Evolutionary conservation across 2,797 vertebrate species (phyloP), one percentile per base, ranked within the genome.

Genomic region (Coccyzus lansbergi): DNA sequence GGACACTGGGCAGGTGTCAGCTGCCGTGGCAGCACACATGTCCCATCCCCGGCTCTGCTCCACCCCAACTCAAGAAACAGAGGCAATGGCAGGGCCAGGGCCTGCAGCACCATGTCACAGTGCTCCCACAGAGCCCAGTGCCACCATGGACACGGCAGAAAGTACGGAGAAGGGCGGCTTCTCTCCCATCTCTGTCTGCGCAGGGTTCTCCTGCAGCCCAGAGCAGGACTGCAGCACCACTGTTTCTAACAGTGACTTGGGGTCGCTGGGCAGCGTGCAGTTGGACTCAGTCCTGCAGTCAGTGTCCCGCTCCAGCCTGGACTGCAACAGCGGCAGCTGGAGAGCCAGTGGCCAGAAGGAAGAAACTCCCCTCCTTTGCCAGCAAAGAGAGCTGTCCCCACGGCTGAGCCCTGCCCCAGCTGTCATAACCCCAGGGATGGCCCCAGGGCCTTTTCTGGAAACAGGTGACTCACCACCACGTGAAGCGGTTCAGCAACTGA

Each of bases 141-240:
- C 44, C 49, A 24, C 55, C 74, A 15, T 1, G 0, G 78, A 36
- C 34, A 33, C 4, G 0, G 38, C 67, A 74, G 91, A 94, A 72
- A 69, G 59, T 7, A 2, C 7, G 3, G 33, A 67, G 48, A 77
- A 63, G 22, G 71, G 77, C 36, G 25, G 79, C 77, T 94, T 56
- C n/a, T 94, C 75, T 28, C 53, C 92, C 21, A 2, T 33, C 44
- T 80, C 91, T 42, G 62, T 55, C 84, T 6, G 0, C 49, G 55
- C 9, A 29, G 44, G 87, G 83, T 96, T 87, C 28, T 72, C 90
- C 51, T 82, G 72, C 88, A 94, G 95, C 84, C 26, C 9, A 0
- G 96, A 97, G 64, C 86, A 90, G 7, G 93, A 93, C 42, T 90
- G 92, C 77, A 97, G 97, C 75, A 81, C 90, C 25, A 64, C 96